Percentiles rank a stretch among this genome's conserved stretches.
Conservation (phyloP, 2,113 vertebrate genomes). For the Malaclemys terrapin region DNA sequence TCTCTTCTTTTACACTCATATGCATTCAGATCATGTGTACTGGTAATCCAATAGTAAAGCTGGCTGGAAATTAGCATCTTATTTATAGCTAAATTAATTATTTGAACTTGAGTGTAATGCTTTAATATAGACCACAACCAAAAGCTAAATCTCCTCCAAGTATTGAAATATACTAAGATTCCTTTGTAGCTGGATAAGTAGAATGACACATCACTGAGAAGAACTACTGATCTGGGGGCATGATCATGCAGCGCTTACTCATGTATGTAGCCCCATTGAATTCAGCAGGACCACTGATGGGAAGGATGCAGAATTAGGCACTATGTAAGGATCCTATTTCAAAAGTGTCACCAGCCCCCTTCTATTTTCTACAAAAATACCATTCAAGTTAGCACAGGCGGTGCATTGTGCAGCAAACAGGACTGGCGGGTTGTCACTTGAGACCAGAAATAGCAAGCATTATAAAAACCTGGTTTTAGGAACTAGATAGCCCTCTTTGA, state of each 20-base stretch:
- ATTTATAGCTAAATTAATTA: neutral
- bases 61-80: conserved; percentile 13
- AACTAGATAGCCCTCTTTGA: neutral
- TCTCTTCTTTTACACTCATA: neutral
- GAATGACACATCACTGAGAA: neutral
- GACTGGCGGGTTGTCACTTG: neutral
- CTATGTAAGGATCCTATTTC: neutral
- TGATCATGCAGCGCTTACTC: neutral
- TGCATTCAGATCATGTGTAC: neutral
- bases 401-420: conserved; percentile 5
- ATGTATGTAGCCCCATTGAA: neutral
- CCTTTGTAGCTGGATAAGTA: neutral
- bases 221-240: neutral
- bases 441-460: neutral
- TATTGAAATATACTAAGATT: neutral
- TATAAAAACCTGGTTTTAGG: neutral
- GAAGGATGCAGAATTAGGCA: neutral
- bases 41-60: conserved; percentile 8
- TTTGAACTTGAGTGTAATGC: neutral
- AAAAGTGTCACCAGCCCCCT: neutral
- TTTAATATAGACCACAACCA: neutral
- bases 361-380: neutral
- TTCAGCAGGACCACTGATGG: neutral
- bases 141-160: neutral
- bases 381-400: neutral